Conservation (phyloP, 2,113 vertebrate genomes). For the Paramisgurnus dabryanus region DNA sequence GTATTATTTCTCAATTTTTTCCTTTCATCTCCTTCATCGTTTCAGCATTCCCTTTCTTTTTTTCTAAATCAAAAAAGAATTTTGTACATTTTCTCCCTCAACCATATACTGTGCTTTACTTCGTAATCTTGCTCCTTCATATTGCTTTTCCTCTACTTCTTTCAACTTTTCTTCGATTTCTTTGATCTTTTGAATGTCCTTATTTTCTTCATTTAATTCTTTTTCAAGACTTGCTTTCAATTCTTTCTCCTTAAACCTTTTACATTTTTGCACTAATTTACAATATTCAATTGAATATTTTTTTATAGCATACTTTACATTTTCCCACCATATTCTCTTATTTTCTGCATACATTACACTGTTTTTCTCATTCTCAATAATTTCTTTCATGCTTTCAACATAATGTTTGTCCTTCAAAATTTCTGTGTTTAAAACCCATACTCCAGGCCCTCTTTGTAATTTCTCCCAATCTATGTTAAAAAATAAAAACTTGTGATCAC, state of each 20-base stretch:
- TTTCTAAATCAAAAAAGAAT: no score
- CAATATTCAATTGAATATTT: neutral
- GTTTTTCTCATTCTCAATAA: neutral
- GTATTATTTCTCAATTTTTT: neutral
- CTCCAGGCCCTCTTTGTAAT: neutral
- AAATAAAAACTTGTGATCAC: neutral
- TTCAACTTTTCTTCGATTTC: neutral
- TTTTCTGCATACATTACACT: neutral
- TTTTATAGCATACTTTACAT: neutral
- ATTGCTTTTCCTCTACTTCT: no score
- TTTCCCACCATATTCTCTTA: neutral
- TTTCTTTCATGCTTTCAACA: neutral
- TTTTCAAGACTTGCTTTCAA: neutral
- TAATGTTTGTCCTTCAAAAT: neutral
- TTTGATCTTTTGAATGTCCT: neutral
- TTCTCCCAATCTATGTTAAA: neutral
- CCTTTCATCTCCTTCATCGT: neutral
- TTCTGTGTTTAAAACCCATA: conserved; percentile 10
- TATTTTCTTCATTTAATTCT: neutral
- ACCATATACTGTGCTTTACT: conserved; percentile 4
- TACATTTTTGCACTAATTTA: neutral
- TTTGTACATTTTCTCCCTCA: neutral
- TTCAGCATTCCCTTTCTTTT: neutral
- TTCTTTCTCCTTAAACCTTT: neutral
- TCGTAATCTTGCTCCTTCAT: neutral